Base-by-base conservation (phyloP, 2,888 invertebrate genomes). In the Pachliopta kotzebuea region DNA sequence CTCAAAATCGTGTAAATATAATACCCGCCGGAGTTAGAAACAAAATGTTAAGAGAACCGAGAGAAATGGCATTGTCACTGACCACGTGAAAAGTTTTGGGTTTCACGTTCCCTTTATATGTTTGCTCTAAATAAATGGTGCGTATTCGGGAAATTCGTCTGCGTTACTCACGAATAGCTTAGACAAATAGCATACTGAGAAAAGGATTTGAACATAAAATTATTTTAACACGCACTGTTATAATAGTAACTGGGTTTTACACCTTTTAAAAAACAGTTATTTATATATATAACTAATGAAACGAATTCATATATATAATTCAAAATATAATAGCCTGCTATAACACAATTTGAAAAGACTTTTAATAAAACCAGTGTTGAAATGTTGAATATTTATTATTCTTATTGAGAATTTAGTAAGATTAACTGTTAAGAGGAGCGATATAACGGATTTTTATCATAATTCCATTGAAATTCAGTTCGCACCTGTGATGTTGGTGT, bases 191-290 rank as follows among this genome's bases (percentile, higher is more conserved):
- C 88, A 86, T 84, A 82, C 80, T 87, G 88, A 88, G 90, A 90
- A 91, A 91, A 89, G 90, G 89, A 90, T 90, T 84, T 83, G 87
- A 87, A 86, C 90, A 89, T 86, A 88, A 88, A 90, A 91, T 91
- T 91, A 90, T 90, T 90, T 87, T 85, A 88, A 86, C 18, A 49
- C 14, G 49, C n/a, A 49, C 31, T 14, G 11, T 11, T 14, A 37
- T 14, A 11, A 3, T 14, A 14, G 11, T 37, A 37, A 31, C 31
- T 11, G 37, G 11, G 37, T 37, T 37, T 37, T 37, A 37, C 37
- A 11, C 2, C 14, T 2, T 37, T 14, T 26, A 26, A 26, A 26
- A 26, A 26, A 11, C 37, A 2, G 14, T 11, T 37, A 3, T 11
- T 17, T 26, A 26, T 6, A 6, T 4, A 6, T 37, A 37, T 14